Base-by-base conservation (phyloP, 2,113 vertebrate genomes). In the Talpa occidentalis region DNA sequence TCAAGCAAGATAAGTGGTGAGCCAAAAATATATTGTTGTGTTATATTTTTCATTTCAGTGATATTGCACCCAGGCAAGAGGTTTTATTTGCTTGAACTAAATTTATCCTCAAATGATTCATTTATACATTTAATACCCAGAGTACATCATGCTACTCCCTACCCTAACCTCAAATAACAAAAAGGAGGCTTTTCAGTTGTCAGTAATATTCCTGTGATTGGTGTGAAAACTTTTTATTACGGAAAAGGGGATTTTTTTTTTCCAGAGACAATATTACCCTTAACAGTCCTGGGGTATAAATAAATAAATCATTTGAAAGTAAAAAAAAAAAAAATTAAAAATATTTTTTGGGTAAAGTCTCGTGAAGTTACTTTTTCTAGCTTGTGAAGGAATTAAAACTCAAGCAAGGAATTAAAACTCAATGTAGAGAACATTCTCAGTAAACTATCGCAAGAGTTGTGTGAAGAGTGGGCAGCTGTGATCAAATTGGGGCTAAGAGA, bases 1-100 rank as follows among this genome's bases (percentile, higher is more conserved):
- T 70, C 59, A 79, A 87, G 47, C 30, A 70, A 86, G 54, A 64
- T 28, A 66, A 81, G 79, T 42, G 2, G 12, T 74, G 77, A 90
- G 44, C 47, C 19, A 76, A 42, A 90, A 90, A 47, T 3, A 62
- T 30, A 54, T 3, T 40, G 37, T 52, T 85, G 52, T 28, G 11
- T 52, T 90, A 0, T 35, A 74, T 88, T 89, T 92, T 87, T 91
- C 26, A 94, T 69, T 59, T 54, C 6, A 4, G 60, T 62, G 82
- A 35, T 78, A 52, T 84, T 88, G 30, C 7, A 84, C 5, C 14
- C 28, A 59, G 69, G 32, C 10, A 83, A 52, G 17, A 76, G 32
- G 74, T 78, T 64, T 69, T 64, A 84, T 47, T 88, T 77, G n/a
- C 70, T 94, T 73, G 74, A 80, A 72, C 92, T 52, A 81, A 85